Evolutionary conservation across 2,797 vertebrate species (phyloP).

Genomic region (Poliocrania exsul): DNA sequence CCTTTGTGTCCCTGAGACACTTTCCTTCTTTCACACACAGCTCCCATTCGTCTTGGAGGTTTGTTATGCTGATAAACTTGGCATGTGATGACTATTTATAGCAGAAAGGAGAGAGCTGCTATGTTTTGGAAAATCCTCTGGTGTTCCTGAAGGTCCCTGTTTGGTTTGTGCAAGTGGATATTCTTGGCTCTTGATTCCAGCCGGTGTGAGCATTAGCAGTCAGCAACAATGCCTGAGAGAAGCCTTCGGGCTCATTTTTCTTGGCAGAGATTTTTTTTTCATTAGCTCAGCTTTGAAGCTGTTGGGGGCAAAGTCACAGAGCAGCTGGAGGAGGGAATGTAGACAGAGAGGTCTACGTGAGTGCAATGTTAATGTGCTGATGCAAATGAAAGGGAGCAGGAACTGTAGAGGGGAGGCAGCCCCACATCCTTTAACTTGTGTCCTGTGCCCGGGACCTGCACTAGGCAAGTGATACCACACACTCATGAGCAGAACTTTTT

Average conservation of each 20-base stretch:
- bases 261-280: constrained; percentile 23
- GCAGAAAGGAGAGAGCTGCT: constrained; percentile 52
- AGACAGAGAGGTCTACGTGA: neutral
- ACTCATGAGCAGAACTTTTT: neutral
- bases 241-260: constrained; percentile 32
- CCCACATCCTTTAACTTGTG: neutral
- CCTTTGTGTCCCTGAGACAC: constrained; percentile 49
- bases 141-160: constrained; percentile 31
- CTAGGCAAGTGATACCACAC: neutral
- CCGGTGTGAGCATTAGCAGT: constrained; percentile 7
- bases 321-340: constrained; percentile 39
- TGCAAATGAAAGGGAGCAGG: neutral
- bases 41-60: neutral
- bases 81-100: constrained; percentile 46
- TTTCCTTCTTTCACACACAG: constrained; percentile 26
- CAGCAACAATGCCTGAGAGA: constrained; percentile 16
- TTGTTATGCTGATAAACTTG: constrained; percentile 63
- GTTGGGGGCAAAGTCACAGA: constrained; percentile 44
- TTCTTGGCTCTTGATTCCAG: constrained; percentile 39
- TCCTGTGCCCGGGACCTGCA: neutral
- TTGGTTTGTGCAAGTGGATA: neutral
- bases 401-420: neutral
- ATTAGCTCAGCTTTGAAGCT: constrained; percentile 59
- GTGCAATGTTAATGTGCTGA: neutral
- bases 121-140: constrained; percentile 39